Base-by-base conservation (phyloP, 2,113 vertebrate genomes). In the Uria aalge region DNA sequence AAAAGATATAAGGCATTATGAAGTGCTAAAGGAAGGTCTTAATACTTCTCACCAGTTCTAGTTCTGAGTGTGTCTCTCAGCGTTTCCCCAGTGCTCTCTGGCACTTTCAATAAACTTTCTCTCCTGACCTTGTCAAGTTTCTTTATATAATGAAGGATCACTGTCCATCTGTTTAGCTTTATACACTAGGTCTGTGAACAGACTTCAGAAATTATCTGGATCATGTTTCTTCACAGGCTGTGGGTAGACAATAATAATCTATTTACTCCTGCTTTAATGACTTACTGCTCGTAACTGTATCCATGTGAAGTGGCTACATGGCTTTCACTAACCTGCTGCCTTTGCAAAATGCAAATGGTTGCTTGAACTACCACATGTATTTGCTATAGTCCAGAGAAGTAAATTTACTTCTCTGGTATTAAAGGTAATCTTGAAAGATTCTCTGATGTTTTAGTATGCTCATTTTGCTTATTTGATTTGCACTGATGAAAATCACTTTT, bases 311-410 rank as follows among this genome's bases (percentile, higher is more conserved):
- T 50, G 38, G 6, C 21, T 64, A 14, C 2, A 0, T 60, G 60
- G 26, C 9, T 91, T 85, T 55, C 57, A 72, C 8, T 41, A 85
- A n/a, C 12, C 6, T 59, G 8, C n/a, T 84, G 50, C 12, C 12
- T 52, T 73, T 68, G 38, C 30, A 71, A 67, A 88, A 75, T 5
- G 2, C 13, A 63, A 69, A 55, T 23, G 3, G 41, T 50, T 41
- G 7, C 50, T 73, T 1, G 5, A 88, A 63, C 7, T 23, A 32
- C 0, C 0, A 45, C 1, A 20, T 16, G 6, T 3, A 2, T 63
- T 53, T 85, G 13, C 32, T 66, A 12, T n/a, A n/a, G 21, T 59
- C 12, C 52, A 62, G 15, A 77, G 10, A 66, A 78, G 6, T 34
- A 71, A 43, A 67, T 38, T 71, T 71, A 55, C 7, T 71, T 14